Evolutionary conservation across 2,888 invertebrate genomes (phyloP), one percentile per base, ranked within the genome.

Genomic region (Sesamia inferens): DNA sequence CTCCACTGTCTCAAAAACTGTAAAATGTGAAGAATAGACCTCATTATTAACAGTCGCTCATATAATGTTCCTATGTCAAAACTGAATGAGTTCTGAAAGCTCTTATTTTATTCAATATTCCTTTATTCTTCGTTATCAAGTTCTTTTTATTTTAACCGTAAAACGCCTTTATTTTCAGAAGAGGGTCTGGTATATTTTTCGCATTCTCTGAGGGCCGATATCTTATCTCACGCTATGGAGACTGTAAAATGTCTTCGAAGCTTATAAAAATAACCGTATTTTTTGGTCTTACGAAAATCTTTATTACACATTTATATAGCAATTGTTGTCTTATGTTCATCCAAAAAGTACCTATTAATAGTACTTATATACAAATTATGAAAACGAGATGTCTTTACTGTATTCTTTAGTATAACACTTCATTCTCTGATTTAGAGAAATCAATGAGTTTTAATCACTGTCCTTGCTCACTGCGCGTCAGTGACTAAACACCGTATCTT

Each of bases 151-250:
- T 79, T 79, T 70, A 47, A 69, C 54, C 63, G 59, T 80, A 73
- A 82, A 83, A 75, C 22, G 72, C 70, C 70, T 79, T 72, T 83
- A 72, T 72, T 83, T 83, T 79, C 44, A 55, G 74, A 71, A 67
- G 72, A 80, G 61, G 70, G 72, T 75, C 70, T 62, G 70, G 54
- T 72, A 68, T 63, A 64, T 82, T 74, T 67, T 83, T 76, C 68
- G 63, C 83, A 57, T 72, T 79, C 79, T 70, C 76, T 22, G 44
- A 71, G 76, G 79, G 42, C 79, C 79, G 83, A 79, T 85, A 79
- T 71, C 76, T 79, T 83, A 83, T 83, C 83, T 67, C 55, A 39
- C 58, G 39, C 57, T 55, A 31, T 63, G 22, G 67, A 71, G 59
- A 64, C 65, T 74, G 74, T 62, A 57, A 78, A 74, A 68, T 61